These are phyloP conservation scores for Lutraria rhynchaena DNA, from an alignment of 1,140 invertebrate species.

Conservation along the genomic window DNA sequence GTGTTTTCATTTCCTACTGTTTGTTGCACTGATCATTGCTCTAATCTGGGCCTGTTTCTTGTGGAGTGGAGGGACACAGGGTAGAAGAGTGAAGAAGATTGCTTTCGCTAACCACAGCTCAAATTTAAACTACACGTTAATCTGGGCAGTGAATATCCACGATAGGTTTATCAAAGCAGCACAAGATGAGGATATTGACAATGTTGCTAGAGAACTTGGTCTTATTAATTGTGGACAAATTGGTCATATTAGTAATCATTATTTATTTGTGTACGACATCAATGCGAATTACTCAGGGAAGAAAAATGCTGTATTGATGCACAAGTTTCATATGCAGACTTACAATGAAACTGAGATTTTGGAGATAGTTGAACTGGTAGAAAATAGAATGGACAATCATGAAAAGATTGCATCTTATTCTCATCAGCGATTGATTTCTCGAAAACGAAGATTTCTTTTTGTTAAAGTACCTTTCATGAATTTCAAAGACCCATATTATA, in stretches of 20 bases:
- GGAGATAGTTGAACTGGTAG: conserved; percentile 39
- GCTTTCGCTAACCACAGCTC: conserved; percentile 51
- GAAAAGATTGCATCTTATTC: conserved; percentile 71
- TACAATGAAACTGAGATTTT: conserved; percentile 9
- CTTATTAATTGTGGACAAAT: conserved; percentile 60
- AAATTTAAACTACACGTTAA: conserved; percentile 48
- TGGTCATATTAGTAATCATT: conserved; percentile 60
- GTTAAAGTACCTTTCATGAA: not conserved
- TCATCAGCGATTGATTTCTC: conserved; percentile 66
- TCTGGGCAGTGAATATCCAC: conserved; percentile 61
- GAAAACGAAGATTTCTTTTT: conserved; percentile 65
- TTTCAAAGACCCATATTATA: conserved; percentile 76
- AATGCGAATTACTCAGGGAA: not conserved
- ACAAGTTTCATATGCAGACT: conserved; percentile 26
- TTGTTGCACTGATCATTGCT: too few relatives aligned
- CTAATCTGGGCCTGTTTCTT: too few relatives aligned
- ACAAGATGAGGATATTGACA: conserved; percentile 19
- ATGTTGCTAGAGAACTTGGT: conserved; percentile 59
- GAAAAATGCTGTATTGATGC: conserved; percentile 33
- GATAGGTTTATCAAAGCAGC: not conserved
- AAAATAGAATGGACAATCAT: conserved; percentile 66
- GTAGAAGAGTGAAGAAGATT: conserved; percentile 28
- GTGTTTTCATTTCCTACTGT: too few relatives aligned
- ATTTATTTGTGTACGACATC: conserved; percentile 47
- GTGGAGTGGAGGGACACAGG: conserved; percentile 24